Percentiles rank a stretch among this genome's conserved stretches.
Evolutionary conservation across 2,113 vertebrate species (phyloP).

Genomic region (Eptesicus fuscus): DNA sequence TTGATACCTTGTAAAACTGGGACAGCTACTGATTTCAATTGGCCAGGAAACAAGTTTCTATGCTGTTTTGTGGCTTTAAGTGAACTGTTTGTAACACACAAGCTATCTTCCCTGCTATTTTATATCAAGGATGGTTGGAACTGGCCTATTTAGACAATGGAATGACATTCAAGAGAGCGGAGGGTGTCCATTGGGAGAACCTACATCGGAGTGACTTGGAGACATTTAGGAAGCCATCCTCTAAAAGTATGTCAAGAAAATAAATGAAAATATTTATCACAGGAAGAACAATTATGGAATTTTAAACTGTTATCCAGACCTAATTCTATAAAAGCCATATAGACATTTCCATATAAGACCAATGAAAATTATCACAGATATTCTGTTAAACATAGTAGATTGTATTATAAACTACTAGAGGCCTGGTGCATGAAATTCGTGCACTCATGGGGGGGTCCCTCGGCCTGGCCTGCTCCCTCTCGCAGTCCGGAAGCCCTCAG

Average conservation of each 20-base stretch:
- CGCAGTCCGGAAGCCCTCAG: no score
- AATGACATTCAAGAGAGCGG: background rate
- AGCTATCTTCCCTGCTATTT: background rate
- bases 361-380: background rate
- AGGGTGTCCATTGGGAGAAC: background rate
- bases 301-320: background rate
- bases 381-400: background rate
- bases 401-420: background rate
- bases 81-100: background rate
- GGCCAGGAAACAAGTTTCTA: background rate
- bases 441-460: no score
- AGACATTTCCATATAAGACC: background rate
- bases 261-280: background rate
- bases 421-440: no score
- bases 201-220: background rate
- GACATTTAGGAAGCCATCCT: background rate
- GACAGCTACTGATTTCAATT: background rate
- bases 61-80: background rate
- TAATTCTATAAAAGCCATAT: background rate
- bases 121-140: background rate
- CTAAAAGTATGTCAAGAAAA: background rate
- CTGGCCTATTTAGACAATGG: background rate
- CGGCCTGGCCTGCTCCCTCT: no score
- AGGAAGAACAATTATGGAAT: background rate
- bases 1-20: background rate